Conservation (phyloP, 2,113 vertebrate genomes). For the Sus scrofa region DNA sequence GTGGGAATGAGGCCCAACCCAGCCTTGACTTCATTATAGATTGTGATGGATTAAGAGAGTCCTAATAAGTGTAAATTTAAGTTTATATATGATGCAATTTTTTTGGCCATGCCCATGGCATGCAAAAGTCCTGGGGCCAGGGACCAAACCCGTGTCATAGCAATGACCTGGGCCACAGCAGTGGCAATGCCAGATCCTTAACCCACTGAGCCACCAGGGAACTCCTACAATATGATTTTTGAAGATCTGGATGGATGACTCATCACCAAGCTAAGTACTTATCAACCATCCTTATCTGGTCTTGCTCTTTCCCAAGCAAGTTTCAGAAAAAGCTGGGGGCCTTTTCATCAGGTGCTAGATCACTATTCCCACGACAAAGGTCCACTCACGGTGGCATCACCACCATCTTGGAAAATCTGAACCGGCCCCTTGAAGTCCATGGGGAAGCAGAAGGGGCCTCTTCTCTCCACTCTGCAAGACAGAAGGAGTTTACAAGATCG, state of each 20-base stretch:
- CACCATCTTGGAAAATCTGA: conserved; percentile 65
- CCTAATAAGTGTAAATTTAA: conserved; percentile 9
- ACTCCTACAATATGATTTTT: not conserved
- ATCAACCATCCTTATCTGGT: conserved; percentile 42
- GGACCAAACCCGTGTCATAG: too few species aligned
- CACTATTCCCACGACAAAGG: conserved; percentile 75
- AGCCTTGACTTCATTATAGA: not conserved
- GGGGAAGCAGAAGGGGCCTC: not conserved
- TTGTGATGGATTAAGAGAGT: not conserved
- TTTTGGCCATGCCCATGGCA: not conserved
- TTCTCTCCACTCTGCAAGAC: not conserved
- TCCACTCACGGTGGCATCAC: conserved; percentile 57
- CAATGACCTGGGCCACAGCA: too few species aligned
- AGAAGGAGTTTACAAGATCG: conserved; percentile 38
- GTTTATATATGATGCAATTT: not conserved
- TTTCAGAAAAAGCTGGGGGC: conserved; percentile 39
- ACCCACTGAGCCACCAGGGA: too few species aligned
- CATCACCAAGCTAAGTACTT: conserved; percentile 39
- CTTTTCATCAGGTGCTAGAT: conserved; percentile 52
- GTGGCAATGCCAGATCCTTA: too few species aligned
- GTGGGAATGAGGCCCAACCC: not conserved
- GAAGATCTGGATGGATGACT: conserved; percentile 54
- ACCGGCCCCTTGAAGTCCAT: conserved; percentile 53
- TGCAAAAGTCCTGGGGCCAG: too few species aligned
- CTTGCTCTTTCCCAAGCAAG: conserved; percentile 48